Percentiles rank a stretch among this genome's conserved stretches.
Evolutionary conservation across 2,888 invertebrate species (phyloP).

Genomic region (Drosophila tanythrix): DNA sequence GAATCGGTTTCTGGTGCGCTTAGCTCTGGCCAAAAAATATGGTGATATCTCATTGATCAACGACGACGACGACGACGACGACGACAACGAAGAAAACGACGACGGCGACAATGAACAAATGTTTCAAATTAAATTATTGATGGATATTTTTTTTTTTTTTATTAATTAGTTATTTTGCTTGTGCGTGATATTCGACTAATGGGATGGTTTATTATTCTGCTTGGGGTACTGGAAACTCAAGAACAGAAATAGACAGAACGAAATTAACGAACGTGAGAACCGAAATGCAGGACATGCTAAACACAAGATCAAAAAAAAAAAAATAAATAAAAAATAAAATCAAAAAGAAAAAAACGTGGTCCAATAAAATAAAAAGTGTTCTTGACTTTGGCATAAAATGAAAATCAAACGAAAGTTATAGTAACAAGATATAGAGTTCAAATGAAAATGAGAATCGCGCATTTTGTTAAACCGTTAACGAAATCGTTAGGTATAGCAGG

Average conservation of each 20-base stretch:
- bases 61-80: slow-evolving; percentile 16
- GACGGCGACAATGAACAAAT: slow-evolving; percentile 30
- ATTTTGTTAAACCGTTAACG: slow-evolving; percentile 19
- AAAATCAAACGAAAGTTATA: slow-evolving; percentile 3
- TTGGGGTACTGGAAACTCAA: slow-evolving; percentile 42
- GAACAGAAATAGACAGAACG: slow-evolving; percentile 34
- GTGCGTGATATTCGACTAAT: slow-evolving; percentile 26
- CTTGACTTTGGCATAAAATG: neutral
- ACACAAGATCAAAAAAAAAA: slow-evolving; percentile 18
- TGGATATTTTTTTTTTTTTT: slow-evolving; percentile 5
- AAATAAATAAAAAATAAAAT: neutral
- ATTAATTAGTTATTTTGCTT: slow-evolving; percentile 9
- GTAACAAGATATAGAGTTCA: slow-evolving; percentile 3
- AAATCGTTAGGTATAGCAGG: neutral
- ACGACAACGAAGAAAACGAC: slow-evolving; percentile 15
- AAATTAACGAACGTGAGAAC: slow-evolving; percentile 29
- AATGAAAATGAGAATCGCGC: slow-evolving; percentile 17
- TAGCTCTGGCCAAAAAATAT: slow-evolving; percentile 47
- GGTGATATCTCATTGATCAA: slow-evolving; percentile 54
- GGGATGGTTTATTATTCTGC: slow-evolving; percentile 40
- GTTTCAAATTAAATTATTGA: slow-evolving; percentile 12
- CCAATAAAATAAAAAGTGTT: neutral
- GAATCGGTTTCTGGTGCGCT: slow-evolving; percentile 57
- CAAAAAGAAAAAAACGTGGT: neutral
- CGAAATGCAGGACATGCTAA: slow-evolving; percentile 47